A percentile compares a stretch with the other conserved stretches of the same genome.
These are phyloP conservation scores for Megalopta genalis DNA, from an alignment of 1,140 invertebrate species.

Conservation along the genomic window DNA sequence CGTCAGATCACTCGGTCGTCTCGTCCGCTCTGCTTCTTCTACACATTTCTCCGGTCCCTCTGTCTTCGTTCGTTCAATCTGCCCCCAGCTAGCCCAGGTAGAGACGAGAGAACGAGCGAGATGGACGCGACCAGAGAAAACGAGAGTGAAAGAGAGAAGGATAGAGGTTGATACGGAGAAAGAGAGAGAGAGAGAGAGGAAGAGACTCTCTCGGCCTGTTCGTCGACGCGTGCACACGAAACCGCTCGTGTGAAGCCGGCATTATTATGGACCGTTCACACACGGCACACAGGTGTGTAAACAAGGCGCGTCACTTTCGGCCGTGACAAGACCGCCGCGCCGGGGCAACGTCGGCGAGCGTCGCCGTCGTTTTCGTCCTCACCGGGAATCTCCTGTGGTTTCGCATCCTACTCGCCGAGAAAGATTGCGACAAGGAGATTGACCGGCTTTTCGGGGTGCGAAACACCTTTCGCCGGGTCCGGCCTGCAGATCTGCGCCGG, in stretches of 20 bases:
- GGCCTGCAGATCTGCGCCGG: neutral
- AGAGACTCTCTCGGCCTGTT: too few relatives aligned
- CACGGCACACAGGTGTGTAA: slow-evolving; percentile 71
- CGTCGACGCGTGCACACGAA: slow-evolving; percentile 11
- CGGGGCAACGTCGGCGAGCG: neutral
- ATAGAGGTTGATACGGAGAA: too few relatives aligned
- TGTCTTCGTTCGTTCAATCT: neutral
- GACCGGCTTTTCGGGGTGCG: neutral
- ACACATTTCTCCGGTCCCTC: neutral
- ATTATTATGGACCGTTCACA: slow-evolving; percentile 51
- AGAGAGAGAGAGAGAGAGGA: too few relatives aligned
- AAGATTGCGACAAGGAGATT: slow-evolving; percentile 14
- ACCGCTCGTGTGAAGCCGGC: slow-evolving; percentile 34
- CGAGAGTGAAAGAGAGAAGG: too few relatives aligned
- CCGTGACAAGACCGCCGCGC: slow-evolving; percentile 33
- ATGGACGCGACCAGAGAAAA: too few relatives aligned
- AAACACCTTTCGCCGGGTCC: neutral
- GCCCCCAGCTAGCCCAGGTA: too few relatives aligned
- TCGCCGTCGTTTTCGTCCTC: slow-evolving; percentile 4
- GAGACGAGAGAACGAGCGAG: too few relatives aligned
- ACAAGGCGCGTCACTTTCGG: slow-evolving; percentile 66
- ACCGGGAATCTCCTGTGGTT: neutral
- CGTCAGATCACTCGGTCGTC: neutral
- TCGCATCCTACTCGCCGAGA: neutral
- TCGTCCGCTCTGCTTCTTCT: neutral